These are phyloP conservation scores for Urosaurus nigricauda DNA, from an alignment of 2,797 vertebrate species.

Conservation along the genomic window DNA sequence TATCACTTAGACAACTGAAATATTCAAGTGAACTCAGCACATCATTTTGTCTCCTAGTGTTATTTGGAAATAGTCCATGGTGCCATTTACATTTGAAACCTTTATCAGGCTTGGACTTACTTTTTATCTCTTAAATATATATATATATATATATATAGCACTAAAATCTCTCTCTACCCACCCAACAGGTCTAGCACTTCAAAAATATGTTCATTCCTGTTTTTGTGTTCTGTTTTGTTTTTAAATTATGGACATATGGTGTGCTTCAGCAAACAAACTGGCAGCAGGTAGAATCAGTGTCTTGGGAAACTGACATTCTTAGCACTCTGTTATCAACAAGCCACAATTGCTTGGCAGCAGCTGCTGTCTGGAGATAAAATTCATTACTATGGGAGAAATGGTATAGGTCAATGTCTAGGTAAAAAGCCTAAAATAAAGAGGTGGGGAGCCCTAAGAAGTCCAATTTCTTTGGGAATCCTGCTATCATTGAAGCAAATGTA, in stretches of 20 bases:
- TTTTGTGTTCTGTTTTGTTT: too few species aligned
- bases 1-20: background rate
- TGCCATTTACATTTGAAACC: background rate
- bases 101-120: background rate
- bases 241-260: constrained; percentile 7
- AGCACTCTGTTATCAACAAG: constrained; percentile 2
- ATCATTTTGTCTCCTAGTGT: background rate
- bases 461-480: background rate
- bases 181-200: background rate
- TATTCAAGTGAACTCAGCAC: background rate
- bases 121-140: background rate
- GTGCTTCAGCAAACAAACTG: constrained; percentile 25
- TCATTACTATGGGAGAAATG: background rate
- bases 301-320: constrained; percentile 17
- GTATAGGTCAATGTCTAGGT: background rate
- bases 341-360: background rate
- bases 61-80: background rate
- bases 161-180: background rate
- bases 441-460: background rate
- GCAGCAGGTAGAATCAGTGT: constrained; percentile 11
- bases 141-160: background rate
- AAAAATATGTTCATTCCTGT: constrained; percentile 1
- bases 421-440: background rate
- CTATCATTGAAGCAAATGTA: background rate
- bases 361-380: constrained; percentile 18